Base-by-base conservation (phyloP, 1,140 invertebrate genomes). In the Brachionus paranguensis region DNA sequence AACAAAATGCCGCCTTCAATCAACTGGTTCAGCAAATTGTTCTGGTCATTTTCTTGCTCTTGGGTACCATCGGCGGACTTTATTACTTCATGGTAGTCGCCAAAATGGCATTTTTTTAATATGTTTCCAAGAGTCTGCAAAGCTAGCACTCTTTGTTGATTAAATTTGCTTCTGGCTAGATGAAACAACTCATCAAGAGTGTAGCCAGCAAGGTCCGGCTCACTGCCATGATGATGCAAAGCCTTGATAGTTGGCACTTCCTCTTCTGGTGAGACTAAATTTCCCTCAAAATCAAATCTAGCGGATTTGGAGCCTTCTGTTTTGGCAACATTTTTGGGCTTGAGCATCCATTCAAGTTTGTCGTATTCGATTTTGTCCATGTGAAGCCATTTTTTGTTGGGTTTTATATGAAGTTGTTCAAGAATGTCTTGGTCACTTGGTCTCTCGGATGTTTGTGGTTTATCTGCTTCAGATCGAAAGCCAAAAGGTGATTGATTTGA, bases 151-250 rank as follows among this genome's bases (percentile, higher is more conserved):
- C 94, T 92, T 88, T 97, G 95, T 86, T 95, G 94, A 37, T 91
- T 88, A 68, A 91, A 91, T 86, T 87, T 93, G 87, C 90, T 93
- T 89, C 90, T 92, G 91, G 87, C 90, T 3, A 96, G 88, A 85
- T 94, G 92, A 86, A 96, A 92, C 0, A 97, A 88, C 90, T 97
- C 95, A 86, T 93, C 93, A 2, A 97, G 87, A 1, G 94, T 93
- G 87, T 97, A 97, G 0, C 95, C 95, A 17, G 95, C 87, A 78
- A 95, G 91, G 86, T 95, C 93, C 27, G 94, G 93, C 89, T 97
- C 95, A 86, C 95, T 93, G 1, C 95, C 95, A 89, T 97, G 95
- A 89, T 96, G 94, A 90, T 95, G 95, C 6, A 97, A 90, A 65
- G 92, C 93, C 78, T 92, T 87, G 41, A 92, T 91, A 20, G 92